Evolutionary conservation across 2,888 invertebrate genomes (phyloP).

Genomic region (Yponomeuta plumbellus): DNA sequence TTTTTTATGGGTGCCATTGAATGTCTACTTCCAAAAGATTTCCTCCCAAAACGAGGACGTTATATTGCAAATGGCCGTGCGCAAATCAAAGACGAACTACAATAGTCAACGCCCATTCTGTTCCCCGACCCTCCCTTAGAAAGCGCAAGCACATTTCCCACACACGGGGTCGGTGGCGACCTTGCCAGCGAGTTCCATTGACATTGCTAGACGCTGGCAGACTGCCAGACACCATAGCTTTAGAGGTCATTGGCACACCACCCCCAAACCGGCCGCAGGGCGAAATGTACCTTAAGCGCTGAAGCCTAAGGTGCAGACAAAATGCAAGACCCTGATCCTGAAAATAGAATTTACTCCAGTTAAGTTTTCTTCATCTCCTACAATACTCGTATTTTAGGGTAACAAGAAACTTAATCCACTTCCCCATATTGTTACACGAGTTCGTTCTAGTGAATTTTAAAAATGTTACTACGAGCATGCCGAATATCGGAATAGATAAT

Average conservation of each 20-base stretch:
- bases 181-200: slow-evolving; percentile 40
- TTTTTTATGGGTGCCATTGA: no score
- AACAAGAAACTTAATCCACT: no score
- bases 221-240: slow-evolving; percentile 36
- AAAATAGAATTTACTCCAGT: background rate
- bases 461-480: no score
- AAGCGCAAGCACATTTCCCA: background rate
- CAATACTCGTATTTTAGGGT: no score
- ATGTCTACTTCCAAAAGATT: no score
- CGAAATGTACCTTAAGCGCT: background rate
- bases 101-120: background rate
- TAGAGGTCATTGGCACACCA: slow-evolving; percentile 38
- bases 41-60: no score
- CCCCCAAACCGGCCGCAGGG: background rate
- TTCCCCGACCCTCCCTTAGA: background rate
- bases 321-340: background rate
- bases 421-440: no score
- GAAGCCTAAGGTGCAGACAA: background rate
- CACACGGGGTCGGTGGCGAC: background rate
- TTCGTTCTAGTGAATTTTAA: no score
- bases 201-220: slow-evolving; percentile 56
- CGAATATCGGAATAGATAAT: no score
- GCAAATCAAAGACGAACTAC: no score
- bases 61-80: no score
- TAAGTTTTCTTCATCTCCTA: no score